Percentiles rank a stretch among this genome's conserved stretches.
phyloP scores from a whole-genome alignment of 2,113 vertebrate species.

The Balaenoptera acutorostrata region DNA sequence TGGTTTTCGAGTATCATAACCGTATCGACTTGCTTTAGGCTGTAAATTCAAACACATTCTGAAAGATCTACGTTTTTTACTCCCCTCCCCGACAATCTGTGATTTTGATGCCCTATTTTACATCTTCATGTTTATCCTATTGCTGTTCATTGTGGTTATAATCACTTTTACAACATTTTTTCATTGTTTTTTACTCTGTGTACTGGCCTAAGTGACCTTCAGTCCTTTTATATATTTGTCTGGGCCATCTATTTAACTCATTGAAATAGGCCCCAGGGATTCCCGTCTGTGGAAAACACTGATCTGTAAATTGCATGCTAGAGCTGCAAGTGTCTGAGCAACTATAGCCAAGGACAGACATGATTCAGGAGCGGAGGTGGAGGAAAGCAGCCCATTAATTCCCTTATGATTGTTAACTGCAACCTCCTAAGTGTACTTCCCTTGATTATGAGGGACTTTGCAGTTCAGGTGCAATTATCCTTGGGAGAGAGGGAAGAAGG shows the following conservation, averaged over 20 bases:
- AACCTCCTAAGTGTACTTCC: background rate
- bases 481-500: background rate
- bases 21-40: background rate
- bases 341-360: background rate
- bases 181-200: background rate
- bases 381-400: background rate
- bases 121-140: background rate
- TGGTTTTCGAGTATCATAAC: background rate
- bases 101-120: background rate
- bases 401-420: background rate
- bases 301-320: background rate
- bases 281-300: background rate
- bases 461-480: conserved; percentile 7
- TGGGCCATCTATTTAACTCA: background rate
- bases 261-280: background rate
- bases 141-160: background rate
- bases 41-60: background rate
- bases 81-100: background rate
- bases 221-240: background rate
- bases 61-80: background rate
- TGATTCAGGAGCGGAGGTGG: background rate
- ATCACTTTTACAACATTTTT: background rate
- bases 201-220: background rate
- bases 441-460: conserved; percentile 19
- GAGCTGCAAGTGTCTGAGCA: background rate